Evolutionary conservation across 1,140 invertebrate genomes (phyloP), one percentile per base, ranked within the genome.

Genomic region (Spodoptera litura): DNA sequence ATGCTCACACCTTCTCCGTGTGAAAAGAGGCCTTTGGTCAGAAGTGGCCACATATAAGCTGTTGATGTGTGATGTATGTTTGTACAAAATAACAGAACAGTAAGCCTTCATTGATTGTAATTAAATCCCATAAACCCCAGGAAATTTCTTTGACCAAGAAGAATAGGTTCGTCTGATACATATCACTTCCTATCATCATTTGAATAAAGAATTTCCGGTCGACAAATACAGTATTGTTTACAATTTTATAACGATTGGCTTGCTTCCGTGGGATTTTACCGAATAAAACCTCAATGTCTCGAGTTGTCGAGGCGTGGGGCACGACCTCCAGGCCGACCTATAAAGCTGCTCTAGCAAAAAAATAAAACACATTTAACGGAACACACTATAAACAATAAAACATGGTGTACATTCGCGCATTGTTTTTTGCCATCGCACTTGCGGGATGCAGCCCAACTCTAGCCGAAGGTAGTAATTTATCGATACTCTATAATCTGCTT

Each of bases 261-360:
- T 56, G 84, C 80, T 89, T 93, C 90, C 91, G 91, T 88, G 85
- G 88, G 88, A 89, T 88, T 81, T 81, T 80, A 73, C 61, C 71
- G 61, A 86, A 81, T 79, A 82, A 81, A 80, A 61, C 25, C 70
- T 83, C 82, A 88, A 87, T 87, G 84, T 81, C 81, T 80, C 49
- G 56, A 52, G 52, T 87, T 81, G 88, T 91, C 44, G 64, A 56
- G 51, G 88, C 83, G 90, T 92, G 88, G 91, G 91, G 82, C 78
- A 78, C 73, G 88, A 84, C 91, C 90, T 92, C 89, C 89, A 84
- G 59, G 62, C 78, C 83, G 82, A 84, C 79, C 85, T 92, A 92
- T 91, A 92, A 90, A 92, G 87, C 79, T 62, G 76, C 73, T 88
- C 85, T 81, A 78, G 81, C 83, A 82, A 87, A 89, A 81, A 74